Evolutionary conservation across 1,140 invertebrate genomes (phyloP).

Genomic region (Monomorium pharaonis): DNA sequence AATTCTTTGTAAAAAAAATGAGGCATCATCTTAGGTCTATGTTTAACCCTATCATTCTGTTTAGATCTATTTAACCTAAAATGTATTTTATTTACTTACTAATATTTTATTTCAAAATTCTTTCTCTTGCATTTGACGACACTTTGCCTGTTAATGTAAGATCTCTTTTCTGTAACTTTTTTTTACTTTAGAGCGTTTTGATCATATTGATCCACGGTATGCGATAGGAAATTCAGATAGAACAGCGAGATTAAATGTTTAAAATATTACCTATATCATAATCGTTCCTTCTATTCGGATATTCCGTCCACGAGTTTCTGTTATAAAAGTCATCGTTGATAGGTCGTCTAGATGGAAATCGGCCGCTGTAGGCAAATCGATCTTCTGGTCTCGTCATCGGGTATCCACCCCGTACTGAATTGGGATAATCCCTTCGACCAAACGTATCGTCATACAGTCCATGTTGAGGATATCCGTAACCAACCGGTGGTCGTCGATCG

Average conservation of each 20-base stretch:
- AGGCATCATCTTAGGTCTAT: not conserved
- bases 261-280: conserved; percentile 63
- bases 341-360: conserved; percentile 29
- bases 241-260: not conserved
- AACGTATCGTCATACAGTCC: not conserved
- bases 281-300: conserved; percentile 64
- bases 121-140: too few relatives aligned
- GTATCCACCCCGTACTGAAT: not conserved
- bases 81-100: too few relatives aligned
- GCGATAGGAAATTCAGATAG: too few relatives aligned
- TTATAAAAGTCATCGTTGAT: conserved; percentile 24
- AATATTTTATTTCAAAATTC: too few relatives aligned
- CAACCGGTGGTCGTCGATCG: not conserved
- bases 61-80: too few relatives aligned
- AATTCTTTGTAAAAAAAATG: not conserved
- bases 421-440: conserved; percentile 7
- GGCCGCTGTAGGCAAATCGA: conserved; percentile 12
- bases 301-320: conserved; percentile 49
- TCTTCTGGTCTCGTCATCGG: conserved; percentile 17
- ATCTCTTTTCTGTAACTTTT: too few relatives aligned
- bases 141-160: too few relatives aligned
- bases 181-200: too few relatives aligned
- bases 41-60: not conserved
- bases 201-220: too few relatives aligned
- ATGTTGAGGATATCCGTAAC: conserved; percentile 8